phyloP scores from a whole-genome alignment of 2,797 vertebrate genomes.

The Nyctalus aviator region DNA sequence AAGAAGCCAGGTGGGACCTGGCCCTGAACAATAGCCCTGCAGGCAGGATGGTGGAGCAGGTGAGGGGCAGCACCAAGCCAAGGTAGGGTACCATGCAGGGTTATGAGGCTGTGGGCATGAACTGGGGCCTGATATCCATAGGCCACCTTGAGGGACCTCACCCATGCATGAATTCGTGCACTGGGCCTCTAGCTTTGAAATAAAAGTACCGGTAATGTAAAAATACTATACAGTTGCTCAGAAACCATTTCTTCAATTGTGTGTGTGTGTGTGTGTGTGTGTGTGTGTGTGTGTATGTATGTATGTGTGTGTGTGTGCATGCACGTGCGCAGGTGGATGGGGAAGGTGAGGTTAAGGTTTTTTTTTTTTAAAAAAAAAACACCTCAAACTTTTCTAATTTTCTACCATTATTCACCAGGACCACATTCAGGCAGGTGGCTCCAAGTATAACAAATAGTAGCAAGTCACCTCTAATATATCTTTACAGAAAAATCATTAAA shows the following conservation, averaged over 20 bases:
- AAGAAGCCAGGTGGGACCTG: too few species aligned
- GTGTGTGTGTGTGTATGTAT: background rate
- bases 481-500: background rate
- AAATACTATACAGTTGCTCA: background rate
- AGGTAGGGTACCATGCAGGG: too few species aligned
- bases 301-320: too few species aligned
- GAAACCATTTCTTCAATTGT: background rate
- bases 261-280: too few species aligned
- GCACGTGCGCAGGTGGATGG: too few species aligned
- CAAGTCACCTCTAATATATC: background rate
- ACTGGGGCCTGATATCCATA: rapidly evolving
- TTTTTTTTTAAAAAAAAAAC: background rate
- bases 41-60: too few species aligned
- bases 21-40: too few species aligned
- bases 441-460: background rate
- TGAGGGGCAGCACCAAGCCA: too few species aligned
- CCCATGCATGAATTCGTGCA: too few species aligned
- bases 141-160: too few species aligned
- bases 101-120: too few species aligned
- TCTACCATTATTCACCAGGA: background rate
- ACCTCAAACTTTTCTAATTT: background rate
- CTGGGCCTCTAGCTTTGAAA: background rate
- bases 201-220: background rate
- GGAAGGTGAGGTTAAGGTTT: background rate
- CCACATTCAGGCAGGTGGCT: background rate